These are phyloP conservation scores for Cirrhinus molitorella DNA, from an alignment of 2,797 vertebrate species.

Conservation along the genomic window DNA sequence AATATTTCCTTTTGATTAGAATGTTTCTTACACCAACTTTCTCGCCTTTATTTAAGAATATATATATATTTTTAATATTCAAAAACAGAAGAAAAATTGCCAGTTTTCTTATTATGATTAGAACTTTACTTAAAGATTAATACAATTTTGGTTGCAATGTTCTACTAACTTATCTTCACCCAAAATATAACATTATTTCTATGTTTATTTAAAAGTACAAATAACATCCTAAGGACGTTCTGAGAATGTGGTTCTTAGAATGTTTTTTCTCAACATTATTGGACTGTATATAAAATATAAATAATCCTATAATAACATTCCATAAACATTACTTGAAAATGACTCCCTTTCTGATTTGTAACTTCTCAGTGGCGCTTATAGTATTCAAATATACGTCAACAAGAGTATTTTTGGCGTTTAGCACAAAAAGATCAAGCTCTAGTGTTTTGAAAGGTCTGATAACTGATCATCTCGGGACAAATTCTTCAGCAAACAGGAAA, in stretches of 20 bases:
- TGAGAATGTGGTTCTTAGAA: not conserved
- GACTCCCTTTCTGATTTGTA: not conserved
- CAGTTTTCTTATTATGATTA: not conserved
- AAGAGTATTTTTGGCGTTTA: constrained; percentile 34
- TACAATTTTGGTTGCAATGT: not conserved
- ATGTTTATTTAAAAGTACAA: no score
- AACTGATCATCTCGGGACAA: constrained; percentile 58
- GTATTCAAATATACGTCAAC: constrained; percentile 9
- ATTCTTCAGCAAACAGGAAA: constrained; percentile 78
- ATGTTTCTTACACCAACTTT: no score
- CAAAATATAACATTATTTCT: no score
- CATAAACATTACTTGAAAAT: no score
- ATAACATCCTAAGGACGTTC: not conserved
- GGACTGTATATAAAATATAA: no score
- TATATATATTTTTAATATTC: no score
- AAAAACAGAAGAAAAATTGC: no score
- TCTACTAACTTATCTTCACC: not conserved
- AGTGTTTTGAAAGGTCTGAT: constrained; percentile 57
- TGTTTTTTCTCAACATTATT: not conserved
- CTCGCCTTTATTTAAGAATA: no score
- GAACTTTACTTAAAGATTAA: not conserved
- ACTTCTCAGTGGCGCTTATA: not conserved
- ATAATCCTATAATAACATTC: no score
- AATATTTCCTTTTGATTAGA: no score
- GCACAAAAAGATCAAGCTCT: constrained; percentile 52